phyloP scores from a whole-genome alignment of 2,888 invertebrate species.

The Tenodera sinensis region DNA sequence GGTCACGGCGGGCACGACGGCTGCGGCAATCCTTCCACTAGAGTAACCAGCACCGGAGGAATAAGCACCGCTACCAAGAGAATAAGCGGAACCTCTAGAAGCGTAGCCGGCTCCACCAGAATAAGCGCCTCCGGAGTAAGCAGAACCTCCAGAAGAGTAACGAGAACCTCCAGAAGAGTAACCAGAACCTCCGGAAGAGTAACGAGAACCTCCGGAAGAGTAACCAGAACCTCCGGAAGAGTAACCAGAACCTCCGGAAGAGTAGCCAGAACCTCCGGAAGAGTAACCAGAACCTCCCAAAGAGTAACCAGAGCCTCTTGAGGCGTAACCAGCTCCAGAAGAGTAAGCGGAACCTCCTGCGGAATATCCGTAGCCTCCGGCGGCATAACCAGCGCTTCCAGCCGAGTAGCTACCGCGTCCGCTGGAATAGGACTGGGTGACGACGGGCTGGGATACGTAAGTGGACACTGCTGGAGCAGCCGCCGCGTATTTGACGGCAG shows the following conservation, averaged over 20 bases:
- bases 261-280: not conserved
- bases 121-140: not conserved
- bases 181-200: not conserved
- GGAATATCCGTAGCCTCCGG: not conserved
- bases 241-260: not conserved
- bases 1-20: not conserved
- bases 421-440: not conserved
- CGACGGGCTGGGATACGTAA: conserved; percentile 33
- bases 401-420: not conserved
- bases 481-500: not conserved
- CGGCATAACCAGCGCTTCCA: not conserved
- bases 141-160: not conserved
- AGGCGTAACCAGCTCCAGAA: not conserved
- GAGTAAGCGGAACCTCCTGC: not conserved
- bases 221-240: not conserved
- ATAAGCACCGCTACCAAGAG: not conserved
- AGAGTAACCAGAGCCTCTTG: not conserved
- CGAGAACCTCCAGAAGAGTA: not conserved
- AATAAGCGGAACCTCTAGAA: not conserved
- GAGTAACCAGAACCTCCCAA: not conserved
- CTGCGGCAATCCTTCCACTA: not conserved
- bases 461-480: conserved; percentile 29
- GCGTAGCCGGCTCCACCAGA: not conserved
- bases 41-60: not conserved
- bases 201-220: not conserved